Percentiles rank a stretch among this genome's conserved stretches.
Evolutionary conservation across 2,797 vertebrate species (phyloP).

Genomic region (Meriones psammophilus): DNA sequence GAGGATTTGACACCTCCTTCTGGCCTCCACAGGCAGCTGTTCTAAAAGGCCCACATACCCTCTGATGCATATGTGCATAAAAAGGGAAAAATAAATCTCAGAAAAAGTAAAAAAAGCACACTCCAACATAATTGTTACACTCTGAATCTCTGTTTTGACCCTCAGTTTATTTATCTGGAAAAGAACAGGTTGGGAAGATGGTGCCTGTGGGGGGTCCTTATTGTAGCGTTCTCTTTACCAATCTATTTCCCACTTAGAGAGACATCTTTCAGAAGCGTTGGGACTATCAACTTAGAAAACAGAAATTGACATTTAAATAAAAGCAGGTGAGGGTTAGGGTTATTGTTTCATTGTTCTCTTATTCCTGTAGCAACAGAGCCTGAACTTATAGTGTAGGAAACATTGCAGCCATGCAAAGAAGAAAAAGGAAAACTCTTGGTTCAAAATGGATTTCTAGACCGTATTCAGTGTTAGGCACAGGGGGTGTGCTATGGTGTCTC

Average conservation of each 20-base stretch:
- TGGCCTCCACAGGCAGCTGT: not conserved
- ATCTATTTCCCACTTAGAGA: not conserved
- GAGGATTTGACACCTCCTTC: not conserved
- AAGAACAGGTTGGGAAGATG: not conserved
- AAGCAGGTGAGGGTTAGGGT: not conserved
- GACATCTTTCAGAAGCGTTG: constrained; percentile 2
- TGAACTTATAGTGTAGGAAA: not conserved
- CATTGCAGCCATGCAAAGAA: not conserved
- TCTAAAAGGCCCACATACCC: not conserved
- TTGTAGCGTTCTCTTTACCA: not conserved
- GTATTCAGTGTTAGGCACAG: not conserved
- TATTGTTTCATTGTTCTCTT: constrained; percentile 3
- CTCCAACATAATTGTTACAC: not conserved
- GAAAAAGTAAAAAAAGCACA: not conserved
- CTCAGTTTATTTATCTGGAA: not conserved
- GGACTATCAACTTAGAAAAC: not conserved
- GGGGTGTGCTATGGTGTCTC: not conserved
- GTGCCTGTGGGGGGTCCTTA: not conserved
- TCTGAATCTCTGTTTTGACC: not conserved
- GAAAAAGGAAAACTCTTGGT: not conserved
- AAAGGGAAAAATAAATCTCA: not conserved
- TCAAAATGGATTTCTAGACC: not conserved
- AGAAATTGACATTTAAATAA: constrained; percentile 1
- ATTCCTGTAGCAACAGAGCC: not conserved
- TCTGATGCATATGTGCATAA: not conserved